These are phyloP conservation scores for Dicycla oo DNA, from an alignment of 2,888 invertebrate genomes.

Conservation along the genomic window DNA sequence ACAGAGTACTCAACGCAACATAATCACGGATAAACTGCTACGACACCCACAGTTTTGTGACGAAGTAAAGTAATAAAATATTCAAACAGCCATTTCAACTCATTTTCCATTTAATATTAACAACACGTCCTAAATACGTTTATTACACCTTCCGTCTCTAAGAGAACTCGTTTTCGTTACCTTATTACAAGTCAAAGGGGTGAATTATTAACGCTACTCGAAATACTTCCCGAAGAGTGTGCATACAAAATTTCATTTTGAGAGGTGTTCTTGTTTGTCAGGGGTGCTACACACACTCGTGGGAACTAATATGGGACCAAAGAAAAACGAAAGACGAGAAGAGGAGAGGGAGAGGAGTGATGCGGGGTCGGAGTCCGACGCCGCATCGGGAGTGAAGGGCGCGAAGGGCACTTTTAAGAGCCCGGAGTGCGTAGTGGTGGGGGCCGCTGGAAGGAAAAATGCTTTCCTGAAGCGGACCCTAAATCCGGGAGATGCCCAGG, in stretches of 20 bases:
- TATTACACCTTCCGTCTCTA: constrained; percentile 18
- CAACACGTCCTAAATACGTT: constrained; percentile 14
- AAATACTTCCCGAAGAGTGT: constrained; percentile 43
- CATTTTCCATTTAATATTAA: constrained; percentile 31
- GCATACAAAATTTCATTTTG: constrained; percentile 44
- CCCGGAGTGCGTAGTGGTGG: no score
- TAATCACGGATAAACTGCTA: background rate
- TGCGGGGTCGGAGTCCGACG: no score
- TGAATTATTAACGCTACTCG: constrained; percentile 46
- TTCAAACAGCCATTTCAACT: constrained; percentile 16
- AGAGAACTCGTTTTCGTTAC: constrained; percentile 36
- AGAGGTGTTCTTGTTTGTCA: constrained; percentile 9
- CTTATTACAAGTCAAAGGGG: constrained; percentile 44
- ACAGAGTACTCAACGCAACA: background rate
- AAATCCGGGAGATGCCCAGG: no score
- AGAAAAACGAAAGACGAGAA: no score
- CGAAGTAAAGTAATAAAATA: constrained; percentile 11
- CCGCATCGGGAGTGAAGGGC: no score
- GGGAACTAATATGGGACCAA: no score
- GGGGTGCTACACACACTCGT: background rate
- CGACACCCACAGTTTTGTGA: background rate
- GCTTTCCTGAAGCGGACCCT: no score
- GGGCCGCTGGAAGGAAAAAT: no score
- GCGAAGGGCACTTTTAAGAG: no score
- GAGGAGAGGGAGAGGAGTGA: no score